A percentile compares a stretch with the other conserved stretches of the same genome.
These are phyloP conservation scores for Drosophila pseudotakahashii DNA, from an alignment of 2,888 invertebrate genomes.

Conservation along the genomic window DNA sequence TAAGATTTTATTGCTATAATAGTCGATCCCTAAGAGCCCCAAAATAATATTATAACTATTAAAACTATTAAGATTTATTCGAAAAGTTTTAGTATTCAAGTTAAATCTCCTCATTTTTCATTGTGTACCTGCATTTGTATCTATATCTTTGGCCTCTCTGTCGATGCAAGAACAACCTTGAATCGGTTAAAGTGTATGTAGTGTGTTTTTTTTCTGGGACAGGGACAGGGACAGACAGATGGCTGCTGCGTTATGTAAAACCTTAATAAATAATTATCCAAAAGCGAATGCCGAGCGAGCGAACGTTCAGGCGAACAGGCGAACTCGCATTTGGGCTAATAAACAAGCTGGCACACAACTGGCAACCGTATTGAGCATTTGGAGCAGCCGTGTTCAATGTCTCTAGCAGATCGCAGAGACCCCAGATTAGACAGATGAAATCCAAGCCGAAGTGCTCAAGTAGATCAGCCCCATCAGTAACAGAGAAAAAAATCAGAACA, in stretches of 20 bases:
- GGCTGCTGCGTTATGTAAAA: constrained; percentile 42
- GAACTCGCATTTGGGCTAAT: constrained; percentile 65
- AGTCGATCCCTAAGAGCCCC: no score
- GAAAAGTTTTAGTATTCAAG: no score
- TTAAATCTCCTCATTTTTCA: background rate
- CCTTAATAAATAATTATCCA: constrained; percentile 56
- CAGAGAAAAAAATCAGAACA: constrained; percentile 1
- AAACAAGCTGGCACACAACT: constrained; percentile 51
- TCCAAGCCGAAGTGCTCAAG: constrained; percentile 60
- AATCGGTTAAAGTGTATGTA: constrained; percentile 2
- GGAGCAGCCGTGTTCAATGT: constrained; percentile 52
- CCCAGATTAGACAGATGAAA: constrained; percentile 53
- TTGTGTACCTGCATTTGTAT: constrained; percentile 9
- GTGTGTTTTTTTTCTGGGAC: constrained; percentile 27
- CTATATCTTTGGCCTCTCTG: constrained; percentile 3
- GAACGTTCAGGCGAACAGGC: background rate
- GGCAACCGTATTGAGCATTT: constrained; percentile 57
- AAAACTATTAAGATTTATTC: no score
- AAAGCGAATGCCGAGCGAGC: constrained; percentile 9
- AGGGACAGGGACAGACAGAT: constrained; percentile 35
- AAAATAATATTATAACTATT: no score
- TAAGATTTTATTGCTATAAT: no score
- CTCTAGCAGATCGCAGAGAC: constrained; percentile 49
- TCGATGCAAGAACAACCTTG: constrained; percentile 32
- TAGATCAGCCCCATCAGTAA: constrained; percentile 26